Evolutionary conservation across 1,140 invertebrate genomes (phyloP).

Genomic region (Bombus confusus): DNA sequence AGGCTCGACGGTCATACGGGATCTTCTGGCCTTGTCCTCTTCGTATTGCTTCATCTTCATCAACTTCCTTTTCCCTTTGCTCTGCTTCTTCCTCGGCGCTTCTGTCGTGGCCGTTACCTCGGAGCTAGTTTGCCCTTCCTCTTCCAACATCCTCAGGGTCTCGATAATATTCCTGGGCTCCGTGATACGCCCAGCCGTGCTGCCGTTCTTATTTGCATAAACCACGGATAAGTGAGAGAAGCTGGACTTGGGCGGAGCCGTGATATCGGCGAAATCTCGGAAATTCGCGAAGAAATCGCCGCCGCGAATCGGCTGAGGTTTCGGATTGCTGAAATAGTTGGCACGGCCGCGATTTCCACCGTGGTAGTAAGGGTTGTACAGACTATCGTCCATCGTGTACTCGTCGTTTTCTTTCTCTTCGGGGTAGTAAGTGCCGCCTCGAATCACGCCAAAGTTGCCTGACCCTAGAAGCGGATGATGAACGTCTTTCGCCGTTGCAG

Average conservation of each 20-base stretch:
- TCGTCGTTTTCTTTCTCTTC: conserved; percentile 84
- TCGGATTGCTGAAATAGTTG: conserved; percentile 83
- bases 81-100: conserved; percentile 82
- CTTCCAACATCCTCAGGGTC: conserved; percentile 88
- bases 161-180: conserved; percentile 92
- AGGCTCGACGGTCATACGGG: conserved; percentile 84
- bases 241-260: conserved; percentile 89
- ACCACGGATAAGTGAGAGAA: conserved; percentile 92
- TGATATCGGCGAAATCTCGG: conserved; percentile 94
- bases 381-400: conserved; percentile 79
- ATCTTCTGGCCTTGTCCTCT: conserved; percentile 82
- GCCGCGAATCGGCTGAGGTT: conserved; percentile 77
- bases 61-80: conserved; percentile 86
- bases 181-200: conserved; percentile 79
- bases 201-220: conserved; percentile 89
- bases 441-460: conserved; percentile 94
- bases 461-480: conserved; percentile 87
- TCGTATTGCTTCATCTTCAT: conserved; percentile 85
- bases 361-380: conserved; percentile 86
- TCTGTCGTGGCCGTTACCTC: conserved; percentile 70
- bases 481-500: conserved; percentile 67
- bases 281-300: conserved; percentile 90
- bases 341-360: conserved; percentile 86
- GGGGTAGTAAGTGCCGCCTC: conserved; percentile 92
- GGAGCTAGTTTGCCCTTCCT: conserved; percentile 71